These are phyloP conservation scores for Etheostoma spectabile DNA, from an alignment of 2,113 vertebrate genomes.

Conservation along the genomic window DNA sequence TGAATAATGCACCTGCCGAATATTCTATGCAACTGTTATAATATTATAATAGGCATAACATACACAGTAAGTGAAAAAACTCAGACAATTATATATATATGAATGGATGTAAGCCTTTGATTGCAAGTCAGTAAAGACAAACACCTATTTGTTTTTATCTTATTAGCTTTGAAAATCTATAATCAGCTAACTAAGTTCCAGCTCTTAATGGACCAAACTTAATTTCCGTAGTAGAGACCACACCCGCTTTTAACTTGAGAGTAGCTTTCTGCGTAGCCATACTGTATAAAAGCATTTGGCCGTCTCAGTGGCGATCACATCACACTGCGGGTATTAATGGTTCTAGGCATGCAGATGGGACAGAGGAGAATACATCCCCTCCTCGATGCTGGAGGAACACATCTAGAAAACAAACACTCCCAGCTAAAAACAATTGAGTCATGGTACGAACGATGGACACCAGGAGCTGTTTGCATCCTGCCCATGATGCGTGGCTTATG, in stretches of 20 bases:
- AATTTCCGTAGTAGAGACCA: constrained; percentile 33
- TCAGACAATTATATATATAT: background rate
- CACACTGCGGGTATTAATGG: constrained; percentile 47
- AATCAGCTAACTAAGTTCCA: constrained; percentile 28
- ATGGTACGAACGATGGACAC: background rate
- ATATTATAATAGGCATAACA: background rate
- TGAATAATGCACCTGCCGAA: background rate
- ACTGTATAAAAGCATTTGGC: constrained; percentile 32
- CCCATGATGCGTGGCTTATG: background rate
- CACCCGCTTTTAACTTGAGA: constrained; percentile 50
- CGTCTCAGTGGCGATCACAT: constrained; percentile 32
- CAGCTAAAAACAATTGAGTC: constrained; percentile 19
- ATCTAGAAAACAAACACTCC: constrained; percentile 10
- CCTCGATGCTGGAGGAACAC: constrained; percentile 15
- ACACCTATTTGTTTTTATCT: background rate
- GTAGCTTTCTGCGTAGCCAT: constrained; percentile 9
- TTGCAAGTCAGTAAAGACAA: constrained; percentile 3
- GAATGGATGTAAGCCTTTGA: background rate
- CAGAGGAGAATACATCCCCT: constrained; percentile 20
- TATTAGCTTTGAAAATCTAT: constrained; percentile 26
- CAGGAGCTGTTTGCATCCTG: constrained; percentile 2
- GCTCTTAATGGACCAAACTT: constrained; percentile 39
- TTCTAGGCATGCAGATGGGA: constrained; percentile 39
- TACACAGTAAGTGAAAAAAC: background rate
- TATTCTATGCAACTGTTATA: background rate